phyloP scores from a whole-genome alignment of 1,140 invertebrate species.

The Drosophila prosaltans region DNA sequence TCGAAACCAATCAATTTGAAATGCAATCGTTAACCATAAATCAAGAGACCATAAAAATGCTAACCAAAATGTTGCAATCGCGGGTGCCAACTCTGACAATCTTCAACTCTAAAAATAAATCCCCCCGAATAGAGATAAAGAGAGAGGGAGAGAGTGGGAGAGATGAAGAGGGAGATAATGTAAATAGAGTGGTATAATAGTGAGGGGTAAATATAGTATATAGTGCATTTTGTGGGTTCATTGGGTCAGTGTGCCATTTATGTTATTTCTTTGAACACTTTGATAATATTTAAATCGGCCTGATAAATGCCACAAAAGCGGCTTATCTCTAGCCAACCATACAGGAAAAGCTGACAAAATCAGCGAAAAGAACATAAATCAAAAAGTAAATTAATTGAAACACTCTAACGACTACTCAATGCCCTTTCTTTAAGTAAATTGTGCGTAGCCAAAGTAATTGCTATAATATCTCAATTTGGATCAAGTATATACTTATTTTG shows the following conservation, averaged over 20 bases:
- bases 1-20: constrained; percentile 23
- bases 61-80: constrained; percentile 21
- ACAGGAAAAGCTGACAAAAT: constrained; percentile 14
- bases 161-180: neutral
- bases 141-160: no score
- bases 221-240: neutral
- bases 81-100: neutral
- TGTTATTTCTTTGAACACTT: constrained; percentile 20
- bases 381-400: constrained; percentile 7
- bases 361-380: constrained; percentile 52
- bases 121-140: no score
- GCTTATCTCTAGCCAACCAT: constrained; percentile 54
- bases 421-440: neutral
- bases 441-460: no score
- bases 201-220: neutral
- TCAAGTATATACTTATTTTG: no score
- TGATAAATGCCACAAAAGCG: constrained; percentile 51
- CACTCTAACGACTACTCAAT: neutral
- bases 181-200: no score
- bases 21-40: constrained; percentile 65
- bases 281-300: constrained; percentile 63
- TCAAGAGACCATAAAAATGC: constrained; percentile 61
- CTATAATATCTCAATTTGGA: no score
- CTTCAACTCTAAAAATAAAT: constrained; percentile 53
- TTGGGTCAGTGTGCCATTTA: constrained; percentile 28